These are phyloP conservation scores for Heterotis niloticus DNA, from an alignment of 2,113 vertebrate species.

Conservation along the genomic window DNA sequence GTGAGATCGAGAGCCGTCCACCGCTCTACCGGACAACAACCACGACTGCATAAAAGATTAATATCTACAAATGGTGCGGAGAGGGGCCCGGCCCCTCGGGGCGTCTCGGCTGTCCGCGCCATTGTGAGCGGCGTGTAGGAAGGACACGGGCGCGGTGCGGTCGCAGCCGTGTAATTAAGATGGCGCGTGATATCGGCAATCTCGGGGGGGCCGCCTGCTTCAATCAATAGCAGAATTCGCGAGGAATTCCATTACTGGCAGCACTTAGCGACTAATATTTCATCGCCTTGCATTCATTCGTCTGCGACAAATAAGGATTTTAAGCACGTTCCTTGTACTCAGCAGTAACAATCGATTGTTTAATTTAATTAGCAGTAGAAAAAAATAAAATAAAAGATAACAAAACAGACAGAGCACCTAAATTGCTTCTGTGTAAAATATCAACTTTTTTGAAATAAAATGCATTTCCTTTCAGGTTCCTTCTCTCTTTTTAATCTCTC, in stretches of 20 bases:
- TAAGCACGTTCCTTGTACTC: slow-evolving; percentile 59
- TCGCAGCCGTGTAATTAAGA: slow-evolving; percentile 63
- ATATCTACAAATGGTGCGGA: not conserved
- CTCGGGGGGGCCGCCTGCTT: slow-evolving; percentile 50
- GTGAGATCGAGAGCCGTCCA: not conserved
- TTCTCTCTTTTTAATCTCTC: not conserved
- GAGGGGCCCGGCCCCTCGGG: not conserved
- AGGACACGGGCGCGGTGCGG: not conserved
- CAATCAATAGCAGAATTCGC: slow-evolving; percentile 69
- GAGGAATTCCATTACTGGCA: slow-evolving; percentile 65
- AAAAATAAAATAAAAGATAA: slow-evolving; percentile 3
- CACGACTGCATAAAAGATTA: not conserved
- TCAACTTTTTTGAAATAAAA: slow-evolving; percentile 18
- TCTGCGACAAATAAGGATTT: slow-evolving; percentile 62
- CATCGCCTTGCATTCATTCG: slow-evolving; percentile 58
- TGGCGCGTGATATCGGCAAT: slow-evolving; percentile 54
- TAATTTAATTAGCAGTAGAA: slow-evolving; percentile 50
- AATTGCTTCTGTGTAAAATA: not conserved
- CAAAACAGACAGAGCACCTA: not conserved
- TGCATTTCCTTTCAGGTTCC: not conserved
- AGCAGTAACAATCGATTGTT: slow-evolving; percentile 64
- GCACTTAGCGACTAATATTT: slow-evolving; percentile 73
- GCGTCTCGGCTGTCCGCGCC: not conserved
- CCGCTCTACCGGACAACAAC: not conserved
- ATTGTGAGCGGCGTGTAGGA: not conserved